Evolutionary conservation across 2,797 vertebrate genomes (phyloP).

Genomic region (Australoheros facetus): DNA sequence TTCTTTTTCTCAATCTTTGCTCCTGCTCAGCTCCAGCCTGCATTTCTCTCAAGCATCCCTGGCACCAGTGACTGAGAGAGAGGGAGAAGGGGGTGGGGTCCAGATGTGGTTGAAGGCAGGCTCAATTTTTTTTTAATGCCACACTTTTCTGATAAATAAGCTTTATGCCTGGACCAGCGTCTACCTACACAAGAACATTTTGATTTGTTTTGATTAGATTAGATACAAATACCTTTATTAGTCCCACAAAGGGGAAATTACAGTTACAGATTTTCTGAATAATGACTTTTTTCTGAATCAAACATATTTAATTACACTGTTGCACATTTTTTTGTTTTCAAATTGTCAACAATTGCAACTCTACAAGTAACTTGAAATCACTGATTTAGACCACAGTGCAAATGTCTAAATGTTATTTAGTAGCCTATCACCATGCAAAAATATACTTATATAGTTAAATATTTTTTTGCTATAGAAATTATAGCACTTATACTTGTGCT

Average conservation of each 20-base stretch:
- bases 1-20: slow-evolving; percentile 12
- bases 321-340: background rate
- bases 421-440: no score
- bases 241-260: no score
- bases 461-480: no score
- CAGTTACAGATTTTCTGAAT: no score
- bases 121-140: background rate
- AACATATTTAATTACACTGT: background rate
- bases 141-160: background rate
- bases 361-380: background rate
- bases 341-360: background rate
- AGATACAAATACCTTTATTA: no score
- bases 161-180: background rate
- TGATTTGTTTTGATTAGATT: background rate
- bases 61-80: background rate
- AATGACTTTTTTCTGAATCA: background rate
- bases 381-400: background rate
- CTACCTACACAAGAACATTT: background rate
- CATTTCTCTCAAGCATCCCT: slow-evolving; percentile 45
- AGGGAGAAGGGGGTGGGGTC: slow-evolving; percentile 47
- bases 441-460: no score
- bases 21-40: slow-evolving; percentile 16
- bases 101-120: background rate
- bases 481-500: no score
- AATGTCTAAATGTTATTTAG: background rate